Base-by-base conservation (phyloP, 2,888 invertebrate species). In the Lissonota sp. region DNA sequence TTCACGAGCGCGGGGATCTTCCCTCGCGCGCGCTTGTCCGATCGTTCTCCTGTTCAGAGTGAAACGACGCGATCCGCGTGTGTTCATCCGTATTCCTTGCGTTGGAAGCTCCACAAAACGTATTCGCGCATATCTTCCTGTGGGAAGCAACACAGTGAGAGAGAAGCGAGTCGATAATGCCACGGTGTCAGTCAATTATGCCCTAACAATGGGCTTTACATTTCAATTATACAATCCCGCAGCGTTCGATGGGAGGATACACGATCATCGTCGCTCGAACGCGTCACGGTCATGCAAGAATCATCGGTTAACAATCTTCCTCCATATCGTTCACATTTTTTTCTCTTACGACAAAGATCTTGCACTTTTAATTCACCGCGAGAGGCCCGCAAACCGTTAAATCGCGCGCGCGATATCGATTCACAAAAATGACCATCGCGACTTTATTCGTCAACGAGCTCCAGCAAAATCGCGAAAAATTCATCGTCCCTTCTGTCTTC, bases 201-300 rank as follows among this genome's bases (percentile, higher is more conserved):
- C 86, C 88, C 86, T 87, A 91, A 91, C 91, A 92, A 91, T 90
- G 88, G 87, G 86, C 87, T 3, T 91, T 90, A 92, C 90, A 89
- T 91, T 91, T 90, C 91, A 92, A 91, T 91, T 91, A n/a, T n/a
- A 91, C 88, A 88, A 26, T 26, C 26, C 1, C 86, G 86, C 85
- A 79, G 84, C 75, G 66, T 49, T 4, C 16, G 53, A 83, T 62
- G 40, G 69, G 78, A 87, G 46, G 46, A 5, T 7, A 46, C n/a
- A n/a, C 49, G 10, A 49, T 12, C 26, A 63, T 79, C 66, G 10
- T n/a, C 44, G 60, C 53, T 39, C 26, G 57, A 71, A 40, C 62
- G 7, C 39, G 16, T 26, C 26, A 26, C 26, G 26, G 26, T 26
- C 26, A 26, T 26, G 26, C 26, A 26, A 26, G 26, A 26, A 26